Base-by-base conservation (phyloP, 2,888 invertebrate genomes). In the Aspidiotus destructor region DNA sequence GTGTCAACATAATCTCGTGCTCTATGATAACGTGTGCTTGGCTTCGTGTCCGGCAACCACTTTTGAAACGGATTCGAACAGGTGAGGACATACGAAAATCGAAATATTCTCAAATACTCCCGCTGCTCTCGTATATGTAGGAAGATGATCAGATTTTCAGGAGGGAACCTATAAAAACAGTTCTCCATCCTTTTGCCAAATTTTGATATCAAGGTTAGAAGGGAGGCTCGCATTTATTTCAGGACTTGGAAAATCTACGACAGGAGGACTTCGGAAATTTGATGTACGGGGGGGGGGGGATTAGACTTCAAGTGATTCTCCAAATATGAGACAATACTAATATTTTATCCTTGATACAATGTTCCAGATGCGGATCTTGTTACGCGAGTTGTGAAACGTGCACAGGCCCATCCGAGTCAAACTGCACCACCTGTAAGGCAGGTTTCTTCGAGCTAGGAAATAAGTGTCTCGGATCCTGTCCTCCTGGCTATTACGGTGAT, bases 41-140 rank as follows among this genome's bases (percentile, higher is more conserved):
- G 87, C 92, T 8, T 85, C 89, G 0, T 93, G 93, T 78, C 92
- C 92, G 0, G 76, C 84, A 15, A 84, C 87, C 72, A 89, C 88
- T 57, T 92, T 84, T 75, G 92, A 92, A 79, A 90, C 89, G 2
- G 88, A 91, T 74, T 91, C 92, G 77, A 89, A 92, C 78, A 85
- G 84, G 82, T 85, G 13, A 58, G 40, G 28, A 28, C 1, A 28
- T 28, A 28, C 5, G 28, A 28, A 28, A 28, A 28, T 28, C 28
- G 28, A 28, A 28, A 28, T 28, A 3, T 28, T 28, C 28, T n/a
- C n/a, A n/a, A n/a, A n/a, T n/a, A n/a, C n/a, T n/a, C n/a, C n/a
- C n/a, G n/a, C n/a, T n/a, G n/a, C n/a, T 28, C 28, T 28, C 28
- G 28, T 5, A 28, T 28, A 28, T 5, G 5, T 28, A 28, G 28